phyloP scores from a whole-genome alignment of 2,888 invertebrate genomes.

The Cerastoderma edule region DNA sequence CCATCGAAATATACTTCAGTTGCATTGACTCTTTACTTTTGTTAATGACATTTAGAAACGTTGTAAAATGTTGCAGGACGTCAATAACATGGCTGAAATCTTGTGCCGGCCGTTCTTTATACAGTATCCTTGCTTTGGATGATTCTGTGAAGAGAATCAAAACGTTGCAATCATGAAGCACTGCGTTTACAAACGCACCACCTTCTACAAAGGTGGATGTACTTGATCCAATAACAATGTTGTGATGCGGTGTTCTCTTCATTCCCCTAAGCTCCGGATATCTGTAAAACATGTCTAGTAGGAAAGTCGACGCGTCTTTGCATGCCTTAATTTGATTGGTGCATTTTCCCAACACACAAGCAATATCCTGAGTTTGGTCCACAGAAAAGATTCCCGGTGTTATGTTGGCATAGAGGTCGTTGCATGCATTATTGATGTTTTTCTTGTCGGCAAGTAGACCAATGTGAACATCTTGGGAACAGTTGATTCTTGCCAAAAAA shows the following conservation, averaged over 20 bases:
- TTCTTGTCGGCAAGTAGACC: constrained; percentile 64
- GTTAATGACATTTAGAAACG: constrained; percentile 59
- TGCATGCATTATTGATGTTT: constrained; percentile 36
- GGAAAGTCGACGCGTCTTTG: constrained; percentile 56
- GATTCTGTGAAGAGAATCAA: constrained; percentile 56
- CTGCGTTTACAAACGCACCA: constrained; percentile 16
- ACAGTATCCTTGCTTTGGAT: constrained; percentile 51
- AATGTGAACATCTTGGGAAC: constrained; percentile 58
- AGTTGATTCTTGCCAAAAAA: constrained; percentile 67
- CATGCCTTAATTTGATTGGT: constrained; percentile 37
- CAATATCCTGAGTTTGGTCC: constrained; percentile 38
- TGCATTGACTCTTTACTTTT: constrained; percentile 9
- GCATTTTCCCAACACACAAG: constrained; percentile 41
- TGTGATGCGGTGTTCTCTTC: constrained; percentile 65
- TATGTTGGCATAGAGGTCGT: constrained; percentile 59
- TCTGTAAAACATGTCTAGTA: constrained; percentile 64
- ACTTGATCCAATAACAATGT: constrained; percentile 62
- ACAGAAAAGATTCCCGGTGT: constrained; percentile 62
- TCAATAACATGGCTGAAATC: constrained; percentile 62
- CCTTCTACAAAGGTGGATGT: not conserved
- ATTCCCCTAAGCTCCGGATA: constrained; percentile 63
- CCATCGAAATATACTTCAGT: constrained; percentile 55
- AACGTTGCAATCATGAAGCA: constrained; percentile 65
- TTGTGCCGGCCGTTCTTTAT: constrained; percentile 62
- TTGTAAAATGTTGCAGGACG: constrained; percentile 65